Base-by-base conservation (phyloP, 2,797 vertebrate species). In the Dromococcyx pavoninus region DNA sequence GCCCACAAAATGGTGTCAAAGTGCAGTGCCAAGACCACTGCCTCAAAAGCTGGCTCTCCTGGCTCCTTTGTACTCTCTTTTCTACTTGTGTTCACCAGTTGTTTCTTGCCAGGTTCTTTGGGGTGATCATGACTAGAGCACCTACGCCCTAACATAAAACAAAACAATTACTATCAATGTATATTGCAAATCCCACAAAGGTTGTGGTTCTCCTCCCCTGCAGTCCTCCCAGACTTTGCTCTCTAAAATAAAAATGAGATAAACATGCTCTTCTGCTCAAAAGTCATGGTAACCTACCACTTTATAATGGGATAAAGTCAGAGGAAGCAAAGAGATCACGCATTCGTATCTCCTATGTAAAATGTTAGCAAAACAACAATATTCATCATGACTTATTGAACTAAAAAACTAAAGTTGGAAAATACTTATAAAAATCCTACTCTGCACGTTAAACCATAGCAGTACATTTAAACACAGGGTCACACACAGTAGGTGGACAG, bases 61-160 rank as follows among this genome's bases (percentile, higher is more conserved):
- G 73, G 15, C 2, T 77, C 75, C 94, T 95, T 96, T 95, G 94
- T 95, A 94, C 94, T 95, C 86, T 75, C 69, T 89, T 54, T 71
- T 83, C 86, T 87, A 56, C 85, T 80, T 94, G 90, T 64, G 88
- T 83, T 71, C 85, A 91, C 92, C 91, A 89, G 93, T 74, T 65
- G 37, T 21, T 93, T 97, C 94, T 92, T 95, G 93, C 90, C 75
- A 92, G 72, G 60, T 69, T 95, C 84, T 86, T 87, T 12, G 7
- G 93, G 75, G 35, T 80, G 92, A 93, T 92, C 88, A 58, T 39
- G 61, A 90, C 78, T 92, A 91, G 69, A 84, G 86, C 84, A 94
- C 56, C 94, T 56, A 97, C 64, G 25, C 84, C 81, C 81, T 74
- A 88, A 95, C 92, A 93, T 95, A 92, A 96, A 95, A 96, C 86